These are phyloP conservation scores for Cinara cedri DNA, from an alignment of 2,888 invertebrate genomes.

Conservation along the genomic window DNA sequence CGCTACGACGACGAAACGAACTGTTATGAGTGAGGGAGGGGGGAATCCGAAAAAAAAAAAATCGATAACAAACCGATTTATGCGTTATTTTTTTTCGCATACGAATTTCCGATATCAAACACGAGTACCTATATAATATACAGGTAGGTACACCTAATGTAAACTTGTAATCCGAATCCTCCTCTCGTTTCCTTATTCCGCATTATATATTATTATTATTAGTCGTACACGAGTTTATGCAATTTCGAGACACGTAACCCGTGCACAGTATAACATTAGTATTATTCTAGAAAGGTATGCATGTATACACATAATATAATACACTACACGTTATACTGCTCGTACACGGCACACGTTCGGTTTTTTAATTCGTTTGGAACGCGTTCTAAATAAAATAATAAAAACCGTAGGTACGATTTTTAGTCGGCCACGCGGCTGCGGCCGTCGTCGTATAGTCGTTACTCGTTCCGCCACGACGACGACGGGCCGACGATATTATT, in stretches of 20 bases:
- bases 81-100: background rate
- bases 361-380: constrained; percentile 7
- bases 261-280: too few relatives aligned
- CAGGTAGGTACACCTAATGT: too few relatives aligned
- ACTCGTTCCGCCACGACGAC: constrained; percentile 35
- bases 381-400: constrained; percentile 1
- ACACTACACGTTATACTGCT: background rate
- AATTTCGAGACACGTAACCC: background rate
- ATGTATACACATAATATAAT: background rate
- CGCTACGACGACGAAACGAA: background rate
- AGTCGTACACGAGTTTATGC: background rate
- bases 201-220: too few relatives aligned
- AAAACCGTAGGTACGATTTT: background rate
- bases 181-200: background rate
- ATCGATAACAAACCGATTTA: constrained; percentile 43
- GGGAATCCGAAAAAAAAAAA: background rate
- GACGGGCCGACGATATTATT: constrained; percentile 6
- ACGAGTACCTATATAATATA: background rate
- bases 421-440: background rate
- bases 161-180: background rate
- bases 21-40: too few relatives aligned
- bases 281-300: too few relatives aligned
- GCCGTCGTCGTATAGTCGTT: constrained; percentile 4
- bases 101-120: background rate
- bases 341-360: background rate